Base-by-base conservation (phyloP, 2,797 vertebrate genomes). In the Myiotriccus ornatus region DNA sequence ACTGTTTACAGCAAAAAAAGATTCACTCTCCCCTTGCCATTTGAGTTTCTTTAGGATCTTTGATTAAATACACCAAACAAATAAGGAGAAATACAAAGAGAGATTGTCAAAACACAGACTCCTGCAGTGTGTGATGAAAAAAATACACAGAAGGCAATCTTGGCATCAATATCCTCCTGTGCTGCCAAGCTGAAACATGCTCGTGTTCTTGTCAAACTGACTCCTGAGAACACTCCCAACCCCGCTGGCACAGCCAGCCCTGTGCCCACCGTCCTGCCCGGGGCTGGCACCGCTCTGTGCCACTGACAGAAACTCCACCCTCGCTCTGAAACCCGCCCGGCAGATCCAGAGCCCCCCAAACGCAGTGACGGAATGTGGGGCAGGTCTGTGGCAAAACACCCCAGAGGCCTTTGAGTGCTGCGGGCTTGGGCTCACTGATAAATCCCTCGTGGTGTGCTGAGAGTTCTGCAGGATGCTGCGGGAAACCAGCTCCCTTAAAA, bases 51-150 rank as follows among this genome's bases (percentile, higher is more conserved):
- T 73, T 56, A 30, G 57, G 65, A 67, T 76, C 67, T 89, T 68
- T 71, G 43, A 68, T 87, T 87, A 91, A 87, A 89, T 49, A 47
- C 46, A 75, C 10, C 14, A 57, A 91, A 74, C 34, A 90, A 91
- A 83, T 35, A 57, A 71, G 75, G 68, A 47, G n/a, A 94, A 97
- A 91, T 86, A 73, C 43, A 88, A 90, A 68, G 46, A 75, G 67
- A 91, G 23, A 81, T 14, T 86, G 82, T 87, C 65, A 95, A 87
- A 93, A 95, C 73, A 84, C 37, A 75, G 84, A 63, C 21, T 88
- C n/a, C 92, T 88, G 87, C 37, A 79, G 67, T 39, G 79, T 39
- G 43, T 68, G 67, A 59, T 32, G 19, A 43, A 93, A 84, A 55
- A 86, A 24, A 59, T 10, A 34, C 14, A 55, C 68, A 92, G 84